Conservation (phyloP, 2,113 vertebrate genomes). For the Salvelinus sp. region DNA sequence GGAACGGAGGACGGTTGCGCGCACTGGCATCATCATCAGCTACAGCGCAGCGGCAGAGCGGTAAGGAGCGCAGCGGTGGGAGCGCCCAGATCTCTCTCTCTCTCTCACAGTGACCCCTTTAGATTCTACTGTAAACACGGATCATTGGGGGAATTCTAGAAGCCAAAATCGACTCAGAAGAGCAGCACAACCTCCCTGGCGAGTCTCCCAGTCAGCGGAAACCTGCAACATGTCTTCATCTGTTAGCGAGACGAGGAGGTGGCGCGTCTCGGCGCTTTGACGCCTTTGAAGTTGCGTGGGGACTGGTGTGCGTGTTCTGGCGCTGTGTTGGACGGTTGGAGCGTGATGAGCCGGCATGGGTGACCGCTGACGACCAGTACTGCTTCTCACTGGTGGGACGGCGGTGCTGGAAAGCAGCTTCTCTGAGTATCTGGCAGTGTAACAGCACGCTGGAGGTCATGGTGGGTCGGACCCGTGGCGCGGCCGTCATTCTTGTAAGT, state of each 20-base stretch:
- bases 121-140: neutral
- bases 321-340: constrained; percentile 92
- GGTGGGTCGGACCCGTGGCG: constrained; percentile 69
- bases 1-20: neutral
- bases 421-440: constrained; percentile 88
- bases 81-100: neutral
- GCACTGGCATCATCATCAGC: too few relatives aligned
- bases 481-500: too few relatives aligned
- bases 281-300: constrained; percentile 94
- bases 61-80: constrained; percentile 25
- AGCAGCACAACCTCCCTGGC: neutral
- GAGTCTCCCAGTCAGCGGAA: too few relatives aligned
- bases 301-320: constrained; percentile 94
- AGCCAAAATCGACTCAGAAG: neutral
- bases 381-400: constrained; percentile 96
- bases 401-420: constrained; percentile 88
- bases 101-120: too few relatives aligned
- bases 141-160: neutral
- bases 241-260: constrained; percentile 88
- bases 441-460: constrained; percentile 87
- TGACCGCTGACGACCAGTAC: constrained; percentile 94
- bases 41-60: constrained; percentile 20
- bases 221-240: constrained; percentile 82
- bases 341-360: constrained; percentile 97
- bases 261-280: constrained; percentile 86